These are phyloP conservation scores for Hyles vespertilio DNA, from an alignment of 1,140 invertebrate genomes.

Conservation along the genomic window DNA sequence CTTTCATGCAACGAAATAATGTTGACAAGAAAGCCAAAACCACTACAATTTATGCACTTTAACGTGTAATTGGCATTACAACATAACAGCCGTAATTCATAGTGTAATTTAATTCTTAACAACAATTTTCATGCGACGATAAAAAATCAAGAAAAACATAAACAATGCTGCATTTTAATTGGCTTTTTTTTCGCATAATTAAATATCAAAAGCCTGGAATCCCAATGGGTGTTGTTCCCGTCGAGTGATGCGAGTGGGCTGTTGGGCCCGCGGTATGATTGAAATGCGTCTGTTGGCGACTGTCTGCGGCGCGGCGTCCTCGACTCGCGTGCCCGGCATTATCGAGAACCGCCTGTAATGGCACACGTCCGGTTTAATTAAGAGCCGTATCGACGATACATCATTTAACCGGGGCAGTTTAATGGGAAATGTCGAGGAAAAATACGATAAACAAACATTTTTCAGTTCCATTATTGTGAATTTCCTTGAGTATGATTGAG, in stretches of 20 bases:
- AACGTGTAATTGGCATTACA: too few relatives aligned
- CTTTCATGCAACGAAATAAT: too few relatives aligned
- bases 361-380: too few relatives aligned
- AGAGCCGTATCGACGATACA: too few relatives aligned
- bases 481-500: too few relatives aligned
- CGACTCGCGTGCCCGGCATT: slow-evolving; percentile 45
- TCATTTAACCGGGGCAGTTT: neutral
- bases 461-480: too few relatives aligned
- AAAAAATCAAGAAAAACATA: neutral
- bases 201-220: slow-evolving; percentile 52
- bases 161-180: neutral
- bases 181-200: slow-evolving; percentile 2
- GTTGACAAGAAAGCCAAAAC: too few relatives aligned
- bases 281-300: slow-evolving; percentile 35
- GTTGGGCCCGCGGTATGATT: slow-evolving; percentile 39
- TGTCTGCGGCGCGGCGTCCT: slow-evolving; percentile 18
- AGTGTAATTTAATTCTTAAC: too few relatives aligned
- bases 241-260: slow-evolving; percentile 26
- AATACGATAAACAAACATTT: too few relatives aligned
- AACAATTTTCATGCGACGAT: neutral
- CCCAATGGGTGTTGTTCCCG: slow-evolving; percentile 38
- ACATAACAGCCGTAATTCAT: too few relatives aligned
- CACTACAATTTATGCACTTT: too few relatives aligned
- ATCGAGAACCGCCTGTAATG: slow-evolving; percentile 53
- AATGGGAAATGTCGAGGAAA: neutral